phyloP scores from a whole-genome alignment of 2,797 vertebrate species.

The Valencia hispanica region DNA sequence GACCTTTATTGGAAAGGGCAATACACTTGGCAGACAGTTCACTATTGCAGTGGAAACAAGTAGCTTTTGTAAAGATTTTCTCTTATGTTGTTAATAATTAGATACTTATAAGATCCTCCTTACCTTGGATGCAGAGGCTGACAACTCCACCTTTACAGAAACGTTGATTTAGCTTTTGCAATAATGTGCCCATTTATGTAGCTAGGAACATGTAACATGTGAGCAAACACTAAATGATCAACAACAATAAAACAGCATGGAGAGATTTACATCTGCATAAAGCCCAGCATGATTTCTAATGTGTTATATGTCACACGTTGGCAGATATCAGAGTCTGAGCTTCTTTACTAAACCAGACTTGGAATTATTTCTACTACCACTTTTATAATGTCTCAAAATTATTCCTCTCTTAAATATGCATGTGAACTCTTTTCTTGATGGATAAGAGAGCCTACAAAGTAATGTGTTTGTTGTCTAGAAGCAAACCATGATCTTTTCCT shows the following conservation, averaged over 20 bases:
- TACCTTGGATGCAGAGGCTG: neutral
- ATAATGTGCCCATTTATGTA: neutral
- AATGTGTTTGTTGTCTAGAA: neutral
- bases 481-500: neutral
- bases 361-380: neutral
- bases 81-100: neutral
- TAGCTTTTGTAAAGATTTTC: neutral
- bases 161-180: neutral
- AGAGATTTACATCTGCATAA: constrained; percentile 27
- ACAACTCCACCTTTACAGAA: neutral
- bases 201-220: constrained; percentile 27
- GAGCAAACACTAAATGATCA: constrained; percentile 42
- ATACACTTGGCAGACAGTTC: neutral
- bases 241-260: constrained; percentile 22
- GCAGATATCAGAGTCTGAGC: neutral
- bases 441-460: neutral
- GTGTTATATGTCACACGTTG: neutral
- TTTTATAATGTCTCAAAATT: neutral
- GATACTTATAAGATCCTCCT: neutral
- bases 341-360: neutral
- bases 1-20: neutral
- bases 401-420: neutral
- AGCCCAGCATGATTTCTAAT: constrained; percentile 3
- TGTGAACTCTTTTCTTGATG: neutral
- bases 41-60: neutral